Conservation (phyloP, 2,113 vertebrate genomes). For the Rhipidura dahli region DNA sequence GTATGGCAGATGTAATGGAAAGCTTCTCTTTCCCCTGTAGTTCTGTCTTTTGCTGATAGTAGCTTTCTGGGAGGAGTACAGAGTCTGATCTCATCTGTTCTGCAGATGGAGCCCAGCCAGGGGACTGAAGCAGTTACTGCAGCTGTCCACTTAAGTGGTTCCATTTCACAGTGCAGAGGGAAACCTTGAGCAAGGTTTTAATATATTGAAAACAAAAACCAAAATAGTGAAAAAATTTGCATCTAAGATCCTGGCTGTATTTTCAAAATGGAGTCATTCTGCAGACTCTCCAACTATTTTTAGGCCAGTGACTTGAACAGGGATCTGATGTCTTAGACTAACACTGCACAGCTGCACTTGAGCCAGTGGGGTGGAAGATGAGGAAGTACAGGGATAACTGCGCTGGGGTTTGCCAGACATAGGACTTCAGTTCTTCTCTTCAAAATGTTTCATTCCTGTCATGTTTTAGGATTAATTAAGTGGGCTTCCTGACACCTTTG, state of each 20-base stretch:
- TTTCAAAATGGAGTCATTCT: neutral
- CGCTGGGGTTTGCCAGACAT: neutral
- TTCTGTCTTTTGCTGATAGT: neutral
- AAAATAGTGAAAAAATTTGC: neutral
- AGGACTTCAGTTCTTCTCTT: neutral
- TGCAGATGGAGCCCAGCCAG: neutral
- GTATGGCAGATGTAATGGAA: neutral
- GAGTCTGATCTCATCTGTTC: neutral
- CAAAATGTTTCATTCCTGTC: neutral
- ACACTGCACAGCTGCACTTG: neutral
- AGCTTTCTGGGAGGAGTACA: neutral
- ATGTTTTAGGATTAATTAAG: neutral
- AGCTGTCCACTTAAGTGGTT: neutral
- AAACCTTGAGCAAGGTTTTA: neutral
- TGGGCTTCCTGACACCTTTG: neutral
- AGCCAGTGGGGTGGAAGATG: neutral
- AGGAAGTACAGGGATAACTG: neutral
- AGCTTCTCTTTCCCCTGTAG: neutral
- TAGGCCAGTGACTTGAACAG: neutral
- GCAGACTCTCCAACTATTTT: neutral
- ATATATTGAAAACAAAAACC: neutral
- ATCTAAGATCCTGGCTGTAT: neutral
- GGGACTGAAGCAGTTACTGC: neutral
- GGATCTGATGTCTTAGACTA: neutral
- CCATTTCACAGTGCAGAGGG: neutral